Base-by-base conservation (phyloP, 2,113 vertebrate species). In the Indicator maculatus region DNA sequence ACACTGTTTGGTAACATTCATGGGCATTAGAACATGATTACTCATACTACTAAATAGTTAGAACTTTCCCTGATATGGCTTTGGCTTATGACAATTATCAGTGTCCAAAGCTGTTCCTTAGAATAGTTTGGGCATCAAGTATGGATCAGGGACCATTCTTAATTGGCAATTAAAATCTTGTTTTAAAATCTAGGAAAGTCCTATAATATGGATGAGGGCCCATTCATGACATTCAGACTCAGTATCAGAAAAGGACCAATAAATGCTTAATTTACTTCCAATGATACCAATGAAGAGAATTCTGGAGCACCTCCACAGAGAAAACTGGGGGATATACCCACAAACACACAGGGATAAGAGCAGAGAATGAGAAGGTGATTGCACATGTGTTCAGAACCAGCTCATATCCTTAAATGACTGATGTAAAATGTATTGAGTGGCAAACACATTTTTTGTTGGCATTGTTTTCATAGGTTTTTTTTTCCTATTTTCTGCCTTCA, bases 11-110 rank as follows among this genome's bases (percentile, higher is more conserved):
- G 15, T 30, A 92, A 84, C 11, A 55, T 72, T 65, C 50, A 23
- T 0, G 0, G 17, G 2, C 30, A 31, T 8, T 17, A 53, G 50
- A 75, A 65, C 20, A 61, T 55, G 23, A 20, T 61, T 91, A 47
- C 4, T 61, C 26, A 44, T 53, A 21, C 8, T 44, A 64, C n/a
- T 19, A 73, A 92, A 52, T 9, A 50, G 20, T 38, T 36, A 61
- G 28, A 84, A 36, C 4, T 6, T 6, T 55, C 82, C 23, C 50
- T 44, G 16, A 33, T 33, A 61, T 4, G 4, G 4, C 47, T 82
- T 90, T 61, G 33, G 16, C 9, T 87, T 87, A 53, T 18, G 16
- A 69, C 31, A 82, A 16, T 69, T 72, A 47, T 16, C 23, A 52
- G 15, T 53, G 19, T 89, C 30, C 45, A 72, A 64, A 89, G 11